Percentiles rank a stretch among this genome's conserved stretches.
Evolutionary conservation across 2,888 invertebrate species (phyloP).

Genomic region (Platypus cylindrus): DNA sequence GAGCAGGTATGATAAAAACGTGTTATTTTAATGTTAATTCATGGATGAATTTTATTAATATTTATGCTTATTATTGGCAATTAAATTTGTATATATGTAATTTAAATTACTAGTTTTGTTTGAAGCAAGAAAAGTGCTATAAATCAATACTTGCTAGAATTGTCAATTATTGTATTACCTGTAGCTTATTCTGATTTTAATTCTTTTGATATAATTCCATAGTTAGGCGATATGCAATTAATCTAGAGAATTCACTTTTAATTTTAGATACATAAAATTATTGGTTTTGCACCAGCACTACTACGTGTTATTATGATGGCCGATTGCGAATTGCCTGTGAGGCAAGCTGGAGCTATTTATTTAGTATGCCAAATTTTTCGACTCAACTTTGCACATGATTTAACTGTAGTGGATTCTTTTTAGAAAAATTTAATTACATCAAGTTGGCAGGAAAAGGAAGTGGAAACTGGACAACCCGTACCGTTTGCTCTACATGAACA

Average conservation of each 20-base stretch:
- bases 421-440: slow-evolving; percentile 15
- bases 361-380: slow-evolving; percentile 51
- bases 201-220: background rate
- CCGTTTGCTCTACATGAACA: slow-evolving; percentile 91
- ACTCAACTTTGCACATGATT: no score
- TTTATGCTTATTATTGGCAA: no score
- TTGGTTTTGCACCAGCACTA: slow-evolving; percentile 88
- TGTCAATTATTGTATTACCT: background rate
- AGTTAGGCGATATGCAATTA: background rate
- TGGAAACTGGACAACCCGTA: slow-evolving; percentile 52
- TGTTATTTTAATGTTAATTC: no score
- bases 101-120: background rate
- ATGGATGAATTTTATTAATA: slow-evolving; percentile 2
- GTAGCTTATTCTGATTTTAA: slow-evolving; percentile 1
- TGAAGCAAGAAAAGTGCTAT: no score
- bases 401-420: slow-evolving; percentile 2
- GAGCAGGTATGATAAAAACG: slow-evolving; percentile 51
- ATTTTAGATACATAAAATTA: slow-evolving; percentile 76
- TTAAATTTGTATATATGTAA: no score
- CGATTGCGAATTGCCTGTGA: slow-evolving; percentile 79
- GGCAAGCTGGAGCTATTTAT: slow-evolving; percentile 95
- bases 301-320: slow-evolving; percentile 88
- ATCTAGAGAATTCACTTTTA: background rate
- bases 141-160: no score
- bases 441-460: slow-evolving; percentile 72